phyloP scores from a whole-genome alignment of 2,113 vertebrate species.

The Ariopsis seemanni region DNA sequence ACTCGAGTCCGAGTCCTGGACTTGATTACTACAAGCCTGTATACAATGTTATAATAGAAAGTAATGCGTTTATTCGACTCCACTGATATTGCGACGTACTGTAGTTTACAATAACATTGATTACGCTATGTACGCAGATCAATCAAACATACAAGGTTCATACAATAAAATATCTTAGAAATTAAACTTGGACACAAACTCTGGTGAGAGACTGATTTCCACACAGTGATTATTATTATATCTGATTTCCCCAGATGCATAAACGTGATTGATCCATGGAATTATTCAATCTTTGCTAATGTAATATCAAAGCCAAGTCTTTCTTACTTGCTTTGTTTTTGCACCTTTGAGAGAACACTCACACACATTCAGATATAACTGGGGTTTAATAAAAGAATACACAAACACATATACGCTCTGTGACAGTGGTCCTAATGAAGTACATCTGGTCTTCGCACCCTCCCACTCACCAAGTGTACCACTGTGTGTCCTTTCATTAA shows the following conservation, averaged over 20 bases:
- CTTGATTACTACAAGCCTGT: too few species aligned
- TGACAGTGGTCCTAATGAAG: slow-evolving; percentile 69
- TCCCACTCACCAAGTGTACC: slow-evolving; percentile 58
- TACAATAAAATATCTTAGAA: background rate
- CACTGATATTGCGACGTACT: background rate
- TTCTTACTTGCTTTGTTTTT: background rate
- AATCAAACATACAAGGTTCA: background rate
- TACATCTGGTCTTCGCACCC: slow-evolving; percentile 66
- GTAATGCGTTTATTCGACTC: background rate
- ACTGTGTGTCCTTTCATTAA: slow-evolving; percentile 73
- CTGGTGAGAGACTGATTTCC: slow-evolving; percentile 19
- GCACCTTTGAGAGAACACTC: slow-evolving; percentile 23
- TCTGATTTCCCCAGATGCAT: slow-evolving; percentile 45
- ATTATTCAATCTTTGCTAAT: slow-evolving; percentile 44
- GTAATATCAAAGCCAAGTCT: slow-evolving; percentile 21
- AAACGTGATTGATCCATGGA: slow-evolving; percentile 22
- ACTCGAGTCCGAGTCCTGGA: too few species aligned
- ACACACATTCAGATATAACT: slow-evolving; percentile 23
- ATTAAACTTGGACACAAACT: background rate
- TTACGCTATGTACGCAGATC: background rate
- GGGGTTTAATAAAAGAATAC: slow-evolving; percentile 9
- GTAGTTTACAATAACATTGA: background rate
- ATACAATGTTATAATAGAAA: background rate
- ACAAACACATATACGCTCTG: background rate
- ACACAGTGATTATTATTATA: slow-evolving; percentile 10